Base-by-base conservation (phyloP, 2,113 vertebrate species). In the Nansenia antarctica region DNA sequence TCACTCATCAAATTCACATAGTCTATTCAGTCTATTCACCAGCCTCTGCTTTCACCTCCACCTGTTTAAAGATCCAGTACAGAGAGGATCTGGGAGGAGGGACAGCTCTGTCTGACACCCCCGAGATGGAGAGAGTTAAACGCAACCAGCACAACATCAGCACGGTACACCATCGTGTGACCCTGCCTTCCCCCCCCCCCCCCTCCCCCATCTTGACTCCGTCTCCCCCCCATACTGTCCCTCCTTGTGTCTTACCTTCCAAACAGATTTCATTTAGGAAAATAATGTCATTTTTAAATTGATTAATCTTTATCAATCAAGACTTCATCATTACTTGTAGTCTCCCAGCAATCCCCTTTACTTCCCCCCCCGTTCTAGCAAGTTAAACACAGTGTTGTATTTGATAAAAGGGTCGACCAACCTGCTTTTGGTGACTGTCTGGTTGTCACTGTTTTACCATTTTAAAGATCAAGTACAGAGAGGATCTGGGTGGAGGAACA, bases 71-170 rank as follows among this genome's bases (percentile, higher is more conserved):
- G 96, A 96, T 98, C 92, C 92, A 95, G 55, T 98, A 98, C 87
- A 99, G 98, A 93, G 97, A 98, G 82, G 95, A 95, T 76, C 78
- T 96, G 90, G 95, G 94, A 72, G 92, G 92, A 78, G 98, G 97
- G 88, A 99, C 95, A 11, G 90, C 95, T 35, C 90, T 99, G 72
- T 92, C 96, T 72, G 93, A 96, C 87, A 98, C 96, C 39, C 98
- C 96, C 11, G 98, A 99, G 91, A 98, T 96, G 96, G 91, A 95
- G 82, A 91, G 98, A 90, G 95, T 95, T 86, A 99, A 96, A 90
- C 91, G 86, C 87, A 99, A 95, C 49, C 96, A 98, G 92, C 90
- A 90, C 81, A 93, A 95, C 85, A 94, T 98, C 74, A 99, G 97
- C 92, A 93, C 94, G 95, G 96, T 98, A 99, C 84, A 82, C 79